These are phyloP conservation scores for Notodonta dromedarius DNA, from an alignment of 2,888 invertebrate species.

Conservation along the genomic window DNA sequence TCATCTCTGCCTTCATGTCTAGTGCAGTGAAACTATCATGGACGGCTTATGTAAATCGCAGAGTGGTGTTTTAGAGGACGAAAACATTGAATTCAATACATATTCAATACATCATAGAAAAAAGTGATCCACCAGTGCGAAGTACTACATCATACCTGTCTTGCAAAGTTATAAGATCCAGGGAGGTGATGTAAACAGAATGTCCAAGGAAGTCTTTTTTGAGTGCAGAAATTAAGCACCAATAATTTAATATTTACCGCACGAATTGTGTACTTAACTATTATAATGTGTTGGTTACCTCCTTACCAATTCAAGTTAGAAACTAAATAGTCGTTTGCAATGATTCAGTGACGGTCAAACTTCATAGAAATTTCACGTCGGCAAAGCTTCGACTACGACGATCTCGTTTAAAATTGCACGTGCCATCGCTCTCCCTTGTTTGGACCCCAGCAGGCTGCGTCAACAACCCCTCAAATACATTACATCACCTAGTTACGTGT, in stretches of 20 bases:
- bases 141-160: no score
- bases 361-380: constrained; percentile 66
- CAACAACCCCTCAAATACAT: constrained; percentile 67
- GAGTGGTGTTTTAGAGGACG: no score
- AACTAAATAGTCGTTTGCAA: constrained; percentile 36
- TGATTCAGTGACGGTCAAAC: constrained; percentile 48
- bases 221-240: no score
- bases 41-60: not conserved
- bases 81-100: no score
- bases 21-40: constrained; percentile 9
- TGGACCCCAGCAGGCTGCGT: constrained; percentile 58
- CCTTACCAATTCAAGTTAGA: constrained; percentile 15
- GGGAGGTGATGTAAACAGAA: no score
- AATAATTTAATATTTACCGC: no score
- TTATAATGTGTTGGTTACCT: no score
- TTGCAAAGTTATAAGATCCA: no score
- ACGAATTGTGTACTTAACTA: no score
- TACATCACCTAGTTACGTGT: constrained; percentile 72
- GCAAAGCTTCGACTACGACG: constrained; percentile 49
- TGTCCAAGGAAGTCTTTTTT: no score
- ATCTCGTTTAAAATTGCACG: constrained; percentile 76
- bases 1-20: constrained; percentile 21
- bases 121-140: no score
- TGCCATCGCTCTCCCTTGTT: constrained; percentile 62
- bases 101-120: no score